Conservation (phyloP, 2,113 vertebrate genomes). For the Leptobrachium leishanense region DNA sequence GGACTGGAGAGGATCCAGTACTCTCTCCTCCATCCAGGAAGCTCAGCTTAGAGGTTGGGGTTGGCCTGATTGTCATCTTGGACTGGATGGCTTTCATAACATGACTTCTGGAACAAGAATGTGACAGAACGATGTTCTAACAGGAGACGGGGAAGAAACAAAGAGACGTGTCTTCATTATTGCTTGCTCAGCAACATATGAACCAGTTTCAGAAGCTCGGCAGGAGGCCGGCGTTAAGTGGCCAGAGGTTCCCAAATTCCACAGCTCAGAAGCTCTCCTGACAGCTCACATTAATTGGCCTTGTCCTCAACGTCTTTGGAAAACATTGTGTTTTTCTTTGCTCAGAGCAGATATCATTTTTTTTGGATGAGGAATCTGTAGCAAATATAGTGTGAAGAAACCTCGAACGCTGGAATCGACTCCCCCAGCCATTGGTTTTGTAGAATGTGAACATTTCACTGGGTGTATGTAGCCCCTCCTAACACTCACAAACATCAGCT, state of each 20-base stretch:
- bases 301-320: neutral
- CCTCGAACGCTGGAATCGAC: neutral
- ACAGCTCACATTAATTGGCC: constrained; percentile 11
- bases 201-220: neutral
- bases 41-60: neutral
- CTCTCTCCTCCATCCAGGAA: neutral
- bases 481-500: too few relatives aligned
- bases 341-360: neutral
- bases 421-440: too few relatives aligned
- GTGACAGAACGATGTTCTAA: constrained; percentile 5
- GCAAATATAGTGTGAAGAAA: neutral
- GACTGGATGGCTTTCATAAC: neutral
- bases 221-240: neutral
- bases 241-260: neutral
- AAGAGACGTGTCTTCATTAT: neutral
- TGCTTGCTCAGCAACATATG: constrained; percentile 14
- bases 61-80: constrained; percentile 1
- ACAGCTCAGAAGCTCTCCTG: neutral
- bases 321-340: constrained; percentile 3
- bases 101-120: constrained; percentile 6
- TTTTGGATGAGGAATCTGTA: neutral
- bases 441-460: too few relatives aligned
- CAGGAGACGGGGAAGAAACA: neutral
- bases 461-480: too few relatives aligned
- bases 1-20: neutral